Conservation (phyloP, 1,140 invertebrate genomes). For the Orius laevigatus region DNA sequence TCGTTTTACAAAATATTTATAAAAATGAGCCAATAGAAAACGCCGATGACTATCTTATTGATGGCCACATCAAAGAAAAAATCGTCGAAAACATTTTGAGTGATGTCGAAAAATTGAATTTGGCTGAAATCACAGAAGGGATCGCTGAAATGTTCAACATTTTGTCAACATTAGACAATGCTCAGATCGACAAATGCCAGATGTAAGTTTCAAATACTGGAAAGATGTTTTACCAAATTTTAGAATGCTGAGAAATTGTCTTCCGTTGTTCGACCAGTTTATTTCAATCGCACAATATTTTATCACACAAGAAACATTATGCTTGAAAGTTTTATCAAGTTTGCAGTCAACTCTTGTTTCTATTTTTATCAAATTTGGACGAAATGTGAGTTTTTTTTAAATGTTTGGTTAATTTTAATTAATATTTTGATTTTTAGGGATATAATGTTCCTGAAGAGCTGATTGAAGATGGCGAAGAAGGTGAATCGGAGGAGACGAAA, state of each 20-base stretch:
- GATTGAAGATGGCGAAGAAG: slow-evolving; percentile 41
- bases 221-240: slow-evolving; percentile 6
- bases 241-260: slow-evolving; percentile 22
- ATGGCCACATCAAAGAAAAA: slow-evolving; percentile 44
- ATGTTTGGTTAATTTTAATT: slow-evolving; percentile 6
- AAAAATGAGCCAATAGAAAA: slow-evolving; percentile 32
- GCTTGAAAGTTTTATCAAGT: slow-evolving; percentile 63
- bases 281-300: slow-evolving; percentile 57
- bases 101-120: slow-evolving; percentile 37
- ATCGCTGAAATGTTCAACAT: background rate
- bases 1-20: slow-evolving; percentile 49
- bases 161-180: background rate
- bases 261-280: slow-evolving; percentile 67
- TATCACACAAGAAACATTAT: slow-evolving; percentile 53
- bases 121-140: slow-evolving; percentile 27
- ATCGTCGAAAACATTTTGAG: slow-evolving; percentile 38
- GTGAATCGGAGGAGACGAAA: slow-evolving; percentile 34
- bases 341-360: slow-evolving; percentile 65
- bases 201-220: background rate
- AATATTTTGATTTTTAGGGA: slow-evolving; percentile 35
- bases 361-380: slow-evolving; percentile 67
- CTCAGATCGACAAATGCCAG: background rate
- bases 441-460: slow-evolving; percentile 84
- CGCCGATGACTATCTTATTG: slow-evolving; percentile 28
- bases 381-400: slow-evolving; percentile 40